Evolutionary conservation across 1,140 invertebrate genomes (phyloP), one percentile per base, ranked within the genome.

Genomic region (Grapholita molesta): DNA sequence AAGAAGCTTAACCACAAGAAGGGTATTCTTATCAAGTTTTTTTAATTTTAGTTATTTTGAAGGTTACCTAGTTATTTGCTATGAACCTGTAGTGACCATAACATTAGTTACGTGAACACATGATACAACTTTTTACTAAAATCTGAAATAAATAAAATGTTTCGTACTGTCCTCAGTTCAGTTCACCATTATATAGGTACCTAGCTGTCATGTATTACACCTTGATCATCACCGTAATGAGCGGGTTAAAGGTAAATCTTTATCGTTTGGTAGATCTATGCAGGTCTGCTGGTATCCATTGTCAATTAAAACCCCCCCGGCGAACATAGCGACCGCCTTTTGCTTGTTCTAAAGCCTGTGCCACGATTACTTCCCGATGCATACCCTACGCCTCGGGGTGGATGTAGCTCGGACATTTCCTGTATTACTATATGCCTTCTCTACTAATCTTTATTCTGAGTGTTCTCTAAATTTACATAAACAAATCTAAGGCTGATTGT

Each of bases 401-500:
- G 75, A 83, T 85, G 83, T 84, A 78, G 79, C 77, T 79, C 72
- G 73, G 80, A 86, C 83, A 77, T 89, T 89, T 91, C 87, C 89
- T 89, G 86, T 86, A 88, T 88, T 85, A 82, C 77, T 75, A 68
- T 79, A 76, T 84, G 77, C 78, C 73, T 72, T 77, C 75, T 80
- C 75, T 76, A 80, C 75, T 76, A 83, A 82, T 77, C 78, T 80
- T 79, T 80, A 84, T 81, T 79, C 78, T 80, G 74, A 79, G 75
- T 80, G 76, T 80, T 82, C 78, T 69, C 74, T 79, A 79, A 83
- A 88, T 88, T 85, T 85, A 85, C 86, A 89, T 90, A 84, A 85
- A 86, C 42, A 82, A 83, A 85, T 86, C 83, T 85, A 82, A 79
- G 88, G 86, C 76, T 80, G 75, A 82, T 32, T 61, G 55, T 61